Conservation (phyloP, 1,140 invertebrate species). For the Bombyx mori region DNA sequence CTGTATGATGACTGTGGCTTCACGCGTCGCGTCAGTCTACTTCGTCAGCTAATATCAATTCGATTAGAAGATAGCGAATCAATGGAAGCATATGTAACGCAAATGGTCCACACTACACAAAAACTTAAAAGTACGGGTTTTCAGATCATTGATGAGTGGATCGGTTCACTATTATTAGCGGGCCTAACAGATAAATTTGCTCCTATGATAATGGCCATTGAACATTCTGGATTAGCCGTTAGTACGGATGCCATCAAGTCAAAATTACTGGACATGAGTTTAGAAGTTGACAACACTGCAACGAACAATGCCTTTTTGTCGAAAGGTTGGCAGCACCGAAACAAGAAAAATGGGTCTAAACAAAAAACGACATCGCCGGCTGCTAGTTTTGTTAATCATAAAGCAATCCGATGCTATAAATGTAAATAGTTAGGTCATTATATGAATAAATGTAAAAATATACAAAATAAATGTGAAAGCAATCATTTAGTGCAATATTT, state of each 20-base stretch:
- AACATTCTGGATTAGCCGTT: not conserved
- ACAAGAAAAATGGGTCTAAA: not conserved
- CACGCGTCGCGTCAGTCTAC: conserved; percentile 11
- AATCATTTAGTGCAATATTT: conserved; percentile 4
- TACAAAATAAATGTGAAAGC: not conserved
- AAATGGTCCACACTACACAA: conserved; percentile 15
- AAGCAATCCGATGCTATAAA: conserved; percentile 1
- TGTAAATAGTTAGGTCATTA: conserved; percentile 4
- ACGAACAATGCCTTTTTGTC: not conserved
- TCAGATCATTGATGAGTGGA: conserved; percentile 15
- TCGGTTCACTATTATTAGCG: conserved; percentile 7
- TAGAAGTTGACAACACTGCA: not conserved
- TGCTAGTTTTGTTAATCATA: not conserved
- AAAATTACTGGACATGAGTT: conserved; percentile 5
- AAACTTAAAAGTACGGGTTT: conserved; percentile 18
- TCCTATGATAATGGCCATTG: conserved; percentile 5
- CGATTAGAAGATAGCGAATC: conserved; percentile 8
- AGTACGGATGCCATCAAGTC: not conserved
- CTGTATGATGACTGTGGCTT: conserved; percentile 7
- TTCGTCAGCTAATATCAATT: conserved; percentile 16
- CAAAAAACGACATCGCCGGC: not conserved
- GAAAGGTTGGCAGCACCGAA: not conserved
- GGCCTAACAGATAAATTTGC: not conserved
- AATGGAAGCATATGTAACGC: conserved; percentile 7
- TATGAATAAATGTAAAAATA: not conserved